Evolutionary conservation across 2,113 vertebrate species (phyloP), one percentile per base, ranked within the genome.

Genomic region (Nansenia antarctica): DNA sequence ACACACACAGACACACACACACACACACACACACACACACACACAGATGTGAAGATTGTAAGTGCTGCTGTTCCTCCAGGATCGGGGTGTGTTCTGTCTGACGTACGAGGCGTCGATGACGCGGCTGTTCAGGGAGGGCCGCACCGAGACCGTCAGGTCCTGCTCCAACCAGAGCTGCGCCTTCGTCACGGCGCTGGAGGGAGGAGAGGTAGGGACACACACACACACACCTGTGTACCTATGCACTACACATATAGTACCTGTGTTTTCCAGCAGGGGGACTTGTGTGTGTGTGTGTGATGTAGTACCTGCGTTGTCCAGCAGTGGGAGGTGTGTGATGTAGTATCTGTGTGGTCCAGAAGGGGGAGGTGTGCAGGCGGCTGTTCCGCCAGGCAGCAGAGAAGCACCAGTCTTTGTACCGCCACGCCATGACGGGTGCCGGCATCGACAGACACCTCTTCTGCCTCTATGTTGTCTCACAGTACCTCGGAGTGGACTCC

Each of bases 71-170:
- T n/a, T n/a, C n/a, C n/a, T n/a, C 20, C 80, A 96, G 95, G 90
- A 93, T 74, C 90, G 92, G 72, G 89, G 87, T 39, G 89, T 72
- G 0, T 95, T 96, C 83, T 94, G 93, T 77, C 80, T 95, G 80
- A 95, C 94, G 0, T 96, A 96, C 0, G 94, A 96, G 78, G 93
- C 95, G 0, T 92, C 91, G 35, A 95, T 95, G 95, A 95, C 94
- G 0, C 94, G 95, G 30, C 82, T 95, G 67, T 96, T 95, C 86
- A 88, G 91, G 55, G 95, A 96, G 83, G 95, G 95, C 70, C 89
- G 95, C 62, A 96, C 95, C 0, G 95, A 96, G 86, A 95, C 95
- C 0, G 94, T 96, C 64, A 91, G 95, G 20, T 93, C 93, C 31
- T 96, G 95, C 45, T 86, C 90, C 8, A 83, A 55, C 3, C 94